Evolutionary conservation across 35 echinoderm and acorn worm species (phyloP).

Genomic region (Lytechinus variegatus): DNA sequence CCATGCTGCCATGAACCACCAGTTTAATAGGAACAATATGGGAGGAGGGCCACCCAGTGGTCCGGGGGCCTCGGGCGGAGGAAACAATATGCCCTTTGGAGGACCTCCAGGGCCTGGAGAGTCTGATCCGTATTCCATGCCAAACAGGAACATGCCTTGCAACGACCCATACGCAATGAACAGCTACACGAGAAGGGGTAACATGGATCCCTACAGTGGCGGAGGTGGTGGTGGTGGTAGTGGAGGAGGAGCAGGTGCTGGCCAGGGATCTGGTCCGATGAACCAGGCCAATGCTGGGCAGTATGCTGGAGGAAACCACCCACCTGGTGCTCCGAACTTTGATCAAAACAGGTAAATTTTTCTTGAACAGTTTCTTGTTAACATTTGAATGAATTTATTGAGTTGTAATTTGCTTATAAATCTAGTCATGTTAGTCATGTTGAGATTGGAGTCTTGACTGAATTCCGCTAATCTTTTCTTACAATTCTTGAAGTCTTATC

Average conservation of each 20-base stretch:
- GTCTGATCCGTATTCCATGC: constrained; percentile 41
- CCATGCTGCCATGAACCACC: constrained; percentile 59
- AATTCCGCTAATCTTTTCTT: too few relatives aligned
- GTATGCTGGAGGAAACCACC: constrained; percentile 12
- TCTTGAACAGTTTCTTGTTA: not conserved
- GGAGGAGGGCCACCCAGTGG: constrained; percentile 32
- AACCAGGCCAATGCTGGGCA: constrained; percentile 43
- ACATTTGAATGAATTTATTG: not conserved
- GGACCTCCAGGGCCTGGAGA: constrained; percentile 55
- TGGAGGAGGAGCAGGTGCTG: constrained; percentile 27
- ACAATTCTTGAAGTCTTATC: not conserved
- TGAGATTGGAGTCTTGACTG: too few relatives aligned
- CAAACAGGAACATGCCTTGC: constrained; percentile 67
- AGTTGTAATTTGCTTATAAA: not conserved
- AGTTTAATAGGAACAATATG: constrained; percentile 48
- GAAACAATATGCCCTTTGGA: constrained; percentile 27
- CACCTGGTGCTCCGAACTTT: constrained; percentile 30
- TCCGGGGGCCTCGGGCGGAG: not conserved
- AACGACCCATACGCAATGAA: constrained; percentile 69
- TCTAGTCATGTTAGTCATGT: too few relatives aligned
- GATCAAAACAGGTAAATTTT: constrained; percentile 36
- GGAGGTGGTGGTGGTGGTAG: constrained; percentile 34
- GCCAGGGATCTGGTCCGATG: constrained; percentile 4
- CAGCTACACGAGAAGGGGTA: constrained; percentile 46
- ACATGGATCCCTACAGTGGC: constrained; percentile 53